Evolutionary conservation across 2,113 vertebrate species (phyloP).

Genomic region (Indicator maculatus): DNA sequence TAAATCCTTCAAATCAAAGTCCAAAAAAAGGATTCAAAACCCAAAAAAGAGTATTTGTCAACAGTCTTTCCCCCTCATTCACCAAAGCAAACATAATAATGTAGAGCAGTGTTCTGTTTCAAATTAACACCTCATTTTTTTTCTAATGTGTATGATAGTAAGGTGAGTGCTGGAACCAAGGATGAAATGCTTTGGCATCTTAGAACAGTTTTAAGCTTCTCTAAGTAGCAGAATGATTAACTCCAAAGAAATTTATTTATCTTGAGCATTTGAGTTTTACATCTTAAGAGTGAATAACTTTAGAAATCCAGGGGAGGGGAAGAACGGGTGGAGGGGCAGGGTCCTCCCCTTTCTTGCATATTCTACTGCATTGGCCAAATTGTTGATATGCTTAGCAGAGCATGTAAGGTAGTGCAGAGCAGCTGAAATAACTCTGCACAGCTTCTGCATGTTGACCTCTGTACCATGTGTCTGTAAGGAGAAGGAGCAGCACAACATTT

Average conservation of each 20-base stretch:
- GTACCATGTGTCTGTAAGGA: fast-evolving
- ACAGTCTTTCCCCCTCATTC: background rate
- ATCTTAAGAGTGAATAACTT: conserved; percentile 40
- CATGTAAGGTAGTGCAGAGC: conserved; percentile 34
- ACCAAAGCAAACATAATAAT: conserved; percentile 13
- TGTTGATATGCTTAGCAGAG: conserved; percentile 61
- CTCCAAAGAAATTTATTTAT: conserved; percentile 44
- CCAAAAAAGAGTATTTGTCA: background rate
- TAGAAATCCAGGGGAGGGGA: background rate
- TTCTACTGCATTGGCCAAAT: conserved; percentile 3
- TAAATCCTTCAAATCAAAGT: conserved; percentile 2
- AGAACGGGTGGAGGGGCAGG: fast-evolving
- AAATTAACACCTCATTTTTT: conserved; percentile 38
- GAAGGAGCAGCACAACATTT: background rate
- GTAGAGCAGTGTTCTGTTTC: conserved; percentile 32
- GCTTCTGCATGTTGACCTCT: background rate
- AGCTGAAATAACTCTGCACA: conserved; percentile 65
- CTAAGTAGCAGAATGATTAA: background rate
- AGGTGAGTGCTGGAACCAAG: background rate
- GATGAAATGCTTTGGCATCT: background rate
- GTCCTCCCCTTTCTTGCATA: background rate
- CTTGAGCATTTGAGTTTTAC: conserved; percentile 42
- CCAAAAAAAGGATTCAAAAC: background rate
- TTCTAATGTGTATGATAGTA: background rate
- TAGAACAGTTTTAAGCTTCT: background rate